Conservation (phyloP, 2,113 vertebrate species). For the Ammodytes marinus region DNA sequence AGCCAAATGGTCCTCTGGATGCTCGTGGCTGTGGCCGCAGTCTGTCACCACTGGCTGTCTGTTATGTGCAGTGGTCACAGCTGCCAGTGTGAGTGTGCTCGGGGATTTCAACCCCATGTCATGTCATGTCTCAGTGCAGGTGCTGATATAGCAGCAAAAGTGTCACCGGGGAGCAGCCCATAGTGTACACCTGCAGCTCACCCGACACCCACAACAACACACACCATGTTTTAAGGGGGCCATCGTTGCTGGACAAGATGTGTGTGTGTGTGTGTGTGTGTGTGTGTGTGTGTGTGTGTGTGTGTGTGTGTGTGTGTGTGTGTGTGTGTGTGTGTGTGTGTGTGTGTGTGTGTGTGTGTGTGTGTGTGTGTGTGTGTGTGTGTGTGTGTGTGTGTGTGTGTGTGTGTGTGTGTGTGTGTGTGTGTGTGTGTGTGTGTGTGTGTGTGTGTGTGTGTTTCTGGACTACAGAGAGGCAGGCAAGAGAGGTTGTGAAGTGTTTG, state of each 20-base stretch:
- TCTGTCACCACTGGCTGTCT: conserved; percentile 58
- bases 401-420: conserved; percentile 29
- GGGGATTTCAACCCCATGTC: conserved; percentile 60
- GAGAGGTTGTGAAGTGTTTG: conserved; percentile 67
- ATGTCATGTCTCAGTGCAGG: conserved; percentile 60
- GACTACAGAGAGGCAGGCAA: conserved; percentile 20
- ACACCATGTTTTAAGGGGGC: conserved; percentile 41
- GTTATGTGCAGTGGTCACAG: conserved; percentile 34
- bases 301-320: conserved; percentile 24
- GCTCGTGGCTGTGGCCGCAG: conserved; percentile 55
- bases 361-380: conserved; percentile 21
- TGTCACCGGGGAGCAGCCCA: conserved; percentile 64
- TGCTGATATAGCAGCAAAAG: conserved; percentile 64
- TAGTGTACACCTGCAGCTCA: conserved; percentile 60
- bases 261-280: conserved; percentile 23
- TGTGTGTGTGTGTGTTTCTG: conserved; percentile 26
- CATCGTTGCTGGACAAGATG: conserved; percentile 38
- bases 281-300: conserved; percentile 28
- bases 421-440: conserved; percentile 23
- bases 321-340: conserved; percentile 19
- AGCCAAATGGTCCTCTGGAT: conserved; percentile 55
- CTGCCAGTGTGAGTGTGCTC: conserved; percentile 48
- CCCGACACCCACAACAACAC: conserved; percentile 62
- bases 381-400: conserved; percentile 39
- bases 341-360: conserved; percentile 28